A percentile compares a stretch with the other conserved stretches of the same genome.
These are phyloP conservation scores for Sarcophaga carnaria DNA, from an alignment of 2,888 invertebrate genomes.

Conservation along the genomic window DNA sequence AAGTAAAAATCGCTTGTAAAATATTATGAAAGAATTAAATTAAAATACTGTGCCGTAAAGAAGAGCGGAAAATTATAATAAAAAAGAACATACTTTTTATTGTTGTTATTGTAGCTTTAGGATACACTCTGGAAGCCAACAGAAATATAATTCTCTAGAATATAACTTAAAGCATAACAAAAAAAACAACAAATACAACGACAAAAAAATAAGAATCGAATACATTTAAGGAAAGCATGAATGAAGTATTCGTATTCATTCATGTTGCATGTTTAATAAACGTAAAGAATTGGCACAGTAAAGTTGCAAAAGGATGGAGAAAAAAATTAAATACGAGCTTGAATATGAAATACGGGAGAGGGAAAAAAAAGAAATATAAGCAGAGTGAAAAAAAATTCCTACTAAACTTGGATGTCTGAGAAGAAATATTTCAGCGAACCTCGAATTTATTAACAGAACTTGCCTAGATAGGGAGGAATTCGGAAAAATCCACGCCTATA, in stretches of 20 bases:
- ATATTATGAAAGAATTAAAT: slow-evolving; percentile 75
- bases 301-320: slow-evolving; percentile 19
- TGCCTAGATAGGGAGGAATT: too few species aligned
- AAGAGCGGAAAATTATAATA: slow-evolving; percentile 77
- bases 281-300: slow-evolving; percentile 35
- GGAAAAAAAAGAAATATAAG: too few species aligned
- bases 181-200: neutral
- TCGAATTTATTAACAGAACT: too few species aligned
- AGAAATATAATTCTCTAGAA: slow-evolving; percentile 51
- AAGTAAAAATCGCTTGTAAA: slow-evolving; percentile 63
- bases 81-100: slow-evolving; percentile 41
- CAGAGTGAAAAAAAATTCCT: too few species aligned
- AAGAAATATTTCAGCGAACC: too few species aligned
- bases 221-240: too few species aligned
- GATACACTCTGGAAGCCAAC: slow-evolving; percentile 33
- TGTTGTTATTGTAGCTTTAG: slow-evolving; percentile 46
- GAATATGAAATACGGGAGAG: too few species aligned
- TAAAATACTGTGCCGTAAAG: slow-evolving; percentile 77
- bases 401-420: too few species aligned
- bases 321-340: slow-evolving; percentile 1
- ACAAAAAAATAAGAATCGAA: neutral
- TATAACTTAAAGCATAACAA: slow-evolving; percentile 1
- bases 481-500: too few species aligned
- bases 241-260: neutral
- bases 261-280: neutral